Conservation (phyloP, 2,888 invertebrate species). For the Zaprionus obscuricornis region DNA sequence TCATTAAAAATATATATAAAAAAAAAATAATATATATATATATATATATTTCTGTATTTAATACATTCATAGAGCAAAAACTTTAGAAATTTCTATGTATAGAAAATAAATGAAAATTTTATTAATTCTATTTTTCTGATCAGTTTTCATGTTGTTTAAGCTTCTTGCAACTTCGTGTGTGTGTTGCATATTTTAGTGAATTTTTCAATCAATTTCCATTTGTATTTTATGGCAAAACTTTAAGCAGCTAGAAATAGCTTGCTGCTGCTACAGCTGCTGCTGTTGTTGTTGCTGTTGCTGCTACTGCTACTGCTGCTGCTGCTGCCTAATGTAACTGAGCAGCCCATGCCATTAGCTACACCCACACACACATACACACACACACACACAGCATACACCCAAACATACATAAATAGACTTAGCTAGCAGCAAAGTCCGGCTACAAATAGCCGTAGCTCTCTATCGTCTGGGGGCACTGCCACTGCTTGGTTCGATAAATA, state of each 20-base stretch:
- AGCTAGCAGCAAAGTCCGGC: constrained; percentile 18
- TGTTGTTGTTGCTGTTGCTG: constrained; percentile 9
- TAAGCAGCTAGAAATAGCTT: constrained; percentile 34
- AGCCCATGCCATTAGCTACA: constrained; percentile 57
- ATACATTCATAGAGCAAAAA: no score
- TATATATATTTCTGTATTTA: no score
- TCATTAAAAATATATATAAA: not conserved
- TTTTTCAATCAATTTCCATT: constrained; percentile 26
- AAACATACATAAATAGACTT: not conserved
- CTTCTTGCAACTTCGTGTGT: not conserved
- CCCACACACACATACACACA: constrained; percentile 13
- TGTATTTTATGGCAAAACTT: constrained; percentile 45
- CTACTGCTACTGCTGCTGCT: constrained; percentile 31
- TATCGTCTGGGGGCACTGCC: constrained; percentile 38
- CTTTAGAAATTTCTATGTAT: no score
- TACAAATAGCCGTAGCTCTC: constrained; percentile 62
- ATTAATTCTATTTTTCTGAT: no score
- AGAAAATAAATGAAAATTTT: no score
- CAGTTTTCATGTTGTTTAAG: not conserved
- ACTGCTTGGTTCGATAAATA: constrained; percentile 66
- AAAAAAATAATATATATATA: constrained; percentile 6
- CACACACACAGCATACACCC: constrained; percentile 13
- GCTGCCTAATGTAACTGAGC: constrained; percentile 58
- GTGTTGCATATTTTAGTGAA: constrained; percentile 14
- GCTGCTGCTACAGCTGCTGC: constrained; percentile 36